Evolutionary conservation across 2,797 vertebrate genomes (phyloP).

Genomic region (Lithobates pipiens): DNA sequence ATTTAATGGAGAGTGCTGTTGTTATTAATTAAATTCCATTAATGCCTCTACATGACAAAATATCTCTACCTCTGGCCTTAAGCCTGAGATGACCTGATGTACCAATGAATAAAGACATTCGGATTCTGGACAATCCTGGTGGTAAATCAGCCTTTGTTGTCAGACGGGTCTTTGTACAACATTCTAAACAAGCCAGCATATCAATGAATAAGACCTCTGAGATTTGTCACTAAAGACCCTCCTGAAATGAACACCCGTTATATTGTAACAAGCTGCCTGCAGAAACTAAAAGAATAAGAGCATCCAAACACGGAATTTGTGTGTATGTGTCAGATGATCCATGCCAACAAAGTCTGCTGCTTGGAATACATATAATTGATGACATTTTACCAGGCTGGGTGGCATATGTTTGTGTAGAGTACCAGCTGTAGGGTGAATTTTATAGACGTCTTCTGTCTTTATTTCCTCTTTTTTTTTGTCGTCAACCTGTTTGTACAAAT

Average conservation of each 20-base stretch:
- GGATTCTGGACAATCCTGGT: conserved; percentile 30
- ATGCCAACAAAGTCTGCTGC: not conserved
- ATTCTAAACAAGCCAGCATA: not conserved
- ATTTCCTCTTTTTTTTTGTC: conserved; percentile 23
- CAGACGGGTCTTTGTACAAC: conserved; percentile 10
- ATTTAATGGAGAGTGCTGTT: conserved; percentile 23
- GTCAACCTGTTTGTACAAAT: conserved; percentile 15
- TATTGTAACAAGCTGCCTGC: not conserved
- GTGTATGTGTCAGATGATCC: not conserved
- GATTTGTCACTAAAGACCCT: not conserved
- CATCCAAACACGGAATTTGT: not conserved
- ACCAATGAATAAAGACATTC: conserved; percentile 20
- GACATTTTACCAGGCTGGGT: conserved; percentile 43
- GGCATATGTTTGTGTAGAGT: conserved; percentile 14
- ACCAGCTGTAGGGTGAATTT: conserved; percentile 20
- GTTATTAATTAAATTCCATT: conserved; percentile 28
- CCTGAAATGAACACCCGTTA: not conserved
- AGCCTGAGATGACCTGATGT: conserved; percentile 1
- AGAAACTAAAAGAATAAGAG: not conserved
- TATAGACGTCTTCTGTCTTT: conserved; percentile 18
- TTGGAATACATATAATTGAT: conserved; percentile 20
- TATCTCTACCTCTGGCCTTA: not conserved
- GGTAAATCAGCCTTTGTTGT: conserved; percentile 11
- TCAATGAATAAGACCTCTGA: not conserved
- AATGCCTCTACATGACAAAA: not conserved